Base-by-base conservation (phyloP, 2,113 vertebrate genomes). In the Malaclemys terrapin region DNA sequence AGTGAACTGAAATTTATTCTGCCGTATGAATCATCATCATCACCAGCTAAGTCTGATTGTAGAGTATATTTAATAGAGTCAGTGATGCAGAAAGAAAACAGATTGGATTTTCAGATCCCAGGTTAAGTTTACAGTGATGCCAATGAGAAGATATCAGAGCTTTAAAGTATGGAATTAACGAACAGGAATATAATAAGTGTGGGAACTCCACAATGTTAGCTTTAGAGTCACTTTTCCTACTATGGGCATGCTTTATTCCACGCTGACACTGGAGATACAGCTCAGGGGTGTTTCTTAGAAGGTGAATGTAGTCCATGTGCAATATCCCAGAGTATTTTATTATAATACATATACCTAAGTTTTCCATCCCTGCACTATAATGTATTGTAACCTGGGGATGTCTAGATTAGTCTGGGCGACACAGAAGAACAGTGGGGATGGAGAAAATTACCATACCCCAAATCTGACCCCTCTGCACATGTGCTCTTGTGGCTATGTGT, bases 111-210 rank as follows among this genome's bases (percentile, higher is more conserved):
- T 17, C 10, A 92, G 35, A 3, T 27, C 1, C 0, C 6, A 47
- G 49, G 85, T 4, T 5, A 85, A 38, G 8, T 72, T 6, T 52
- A 89, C 8, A 7, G 16, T n/a, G 17, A n/a, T 19, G 8, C 38
- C 50, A 84, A 85, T 10, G 31, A 93, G 76, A 80, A 93, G 91
- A 49, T 2, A 89, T 38, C 29, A 27, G 81, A 89, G 83, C 13
- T 45, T 80, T 56, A 49, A 89, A 69, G 5, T 35, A 5, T 20
- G 47, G 31, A 31, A 38, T 49, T 38, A 76, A 5, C 16, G 56
- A 54, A 59, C 52, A 91, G 82, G 57, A 84, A 24, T 57, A 49
- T 38, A 75, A 19, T 2, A 24, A 65, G 69, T 9, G 94, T 85
- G 90, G 85, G 76, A 89, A 84, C 25, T n/a, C 65, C 19, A 52